Base-by-base conservation (phyloP, 2,797 vertebrate genomes). In the Gallinago stenura region DNA sequence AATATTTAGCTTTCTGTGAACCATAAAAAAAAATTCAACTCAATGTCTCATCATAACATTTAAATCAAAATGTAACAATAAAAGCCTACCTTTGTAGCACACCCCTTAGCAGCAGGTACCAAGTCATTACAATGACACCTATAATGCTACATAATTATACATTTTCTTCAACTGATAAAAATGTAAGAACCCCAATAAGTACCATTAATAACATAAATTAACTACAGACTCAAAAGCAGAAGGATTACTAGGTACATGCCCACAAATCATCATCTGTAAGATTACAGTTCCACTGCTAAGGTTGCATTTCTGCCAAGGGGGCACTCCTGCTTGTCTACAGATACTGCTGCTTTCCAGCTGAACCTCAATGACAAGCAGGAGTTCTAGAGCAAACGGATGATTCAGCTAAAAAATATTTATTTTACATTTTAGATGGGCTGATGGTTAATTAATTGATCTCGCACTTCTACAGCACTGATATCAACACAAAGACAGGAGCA, bases 21-120 rank as follows among this genome's bases (percentile, higher is more conserved):
- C n/a, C 7, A 78, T 62, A 28, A 78, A 56, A 87, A 33, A 61
- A 43, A 43, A 43, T 51, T 83, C 21, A 84, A n/a, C 30, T 30
- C 15, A 46, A 77, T 33, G 6, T 15, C 5, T 88, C 51, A 39
- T 4, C 45, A 18, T 5, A 78, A 62, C 19, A 76, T 31, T 37
- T 53, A 56, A 87, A 41, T 5, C 11, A 60, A 90, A 89, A 75
- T 24, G 4, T 30, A 81, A 66, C 43, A 85, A 37, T 25, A n/a
- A 45, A 82, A 84, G 20, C 4, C 21, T 30, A 39, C 5, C 8
- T 86, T 71, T 50, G n/a, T 31, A 60, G 24, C 12, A 33, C 12
- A 22, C 19, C 9, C 41, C n/a, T 54, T 13, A 54, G 16, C 33
- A 37, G 28, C 0, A 0, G 9, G 48, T 30, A 72, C 20, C 15